A percentile compares a stretch with the other conserved stretches of the same genome.
phyloP scores from a whole-genome alignment of 2,888 invertebrate species.

The Mythimna vitellina region DNA sequence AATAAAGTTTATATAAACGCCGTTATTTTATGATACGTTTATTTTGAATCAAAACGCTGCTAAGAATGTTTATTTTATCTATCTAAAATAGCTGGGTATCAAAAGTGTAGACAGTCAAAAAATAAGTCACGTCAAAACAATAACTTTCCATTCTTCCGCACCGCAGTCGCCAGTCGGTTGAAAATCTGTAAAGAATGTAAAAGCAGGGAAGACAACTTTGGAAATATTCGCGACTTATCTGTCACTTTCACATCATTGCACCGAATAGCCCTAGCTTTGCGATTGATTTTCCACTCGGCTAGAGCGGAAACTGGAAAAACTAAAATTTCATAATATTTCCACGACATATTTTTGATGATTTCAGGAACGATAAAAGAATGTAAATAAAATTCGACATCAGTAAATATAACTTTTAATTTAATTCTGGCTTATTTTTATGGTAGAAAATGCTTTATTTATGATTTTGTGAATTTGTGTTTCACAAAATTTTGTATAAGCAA shows the following conservation, averaged over 20 bases:
- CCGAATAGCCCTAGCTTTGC: conserved; percentile 68
- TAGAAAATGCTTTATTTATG: not conserved
- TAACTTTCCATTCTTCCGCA: conserved; percentile 37
- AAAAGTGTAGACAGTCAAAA: conserved; percentile 8
- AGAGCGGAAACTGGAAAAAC: conserved; percentile 68
- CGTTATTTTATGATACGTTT: not conserved
- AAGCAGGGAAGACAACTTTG: conserved; percentile 55
- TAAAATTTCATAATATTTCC: conserved; percentile 58
- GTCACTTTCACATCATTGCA: conserved; percentile 72
- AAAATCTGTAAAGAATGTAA: conserved; percentile 54
- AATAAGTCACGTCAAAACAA: conserved; percentile 31
- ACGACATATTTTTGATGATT: conserved; percentile 29
- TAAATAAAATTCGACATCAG: conserved; percentile 3
- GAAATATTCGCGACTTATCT: conserved; percentile 70
- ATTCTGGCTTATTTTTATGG: not conserved
- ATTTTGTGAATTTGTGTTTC: not conserved
- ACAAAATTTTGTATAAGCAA: not conserved
- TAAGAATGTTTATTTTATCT: not conserved
- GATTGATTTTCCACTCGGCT: conserved; percentile 71
- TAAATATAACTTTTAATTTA: not conserved
- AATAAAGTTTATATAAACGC: not conserved
- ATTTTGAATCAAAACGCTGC: not conserved
- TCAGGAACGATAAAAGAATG: conserved; percentile 14
- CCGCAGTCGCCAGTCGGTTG: conserved; percentile 34
- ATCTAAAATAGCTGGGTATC: not conserved